Base-by-base conservation (phyloP, 2,888 invertebrate genomes). In the Parascotia fuliginaria region DNA sequence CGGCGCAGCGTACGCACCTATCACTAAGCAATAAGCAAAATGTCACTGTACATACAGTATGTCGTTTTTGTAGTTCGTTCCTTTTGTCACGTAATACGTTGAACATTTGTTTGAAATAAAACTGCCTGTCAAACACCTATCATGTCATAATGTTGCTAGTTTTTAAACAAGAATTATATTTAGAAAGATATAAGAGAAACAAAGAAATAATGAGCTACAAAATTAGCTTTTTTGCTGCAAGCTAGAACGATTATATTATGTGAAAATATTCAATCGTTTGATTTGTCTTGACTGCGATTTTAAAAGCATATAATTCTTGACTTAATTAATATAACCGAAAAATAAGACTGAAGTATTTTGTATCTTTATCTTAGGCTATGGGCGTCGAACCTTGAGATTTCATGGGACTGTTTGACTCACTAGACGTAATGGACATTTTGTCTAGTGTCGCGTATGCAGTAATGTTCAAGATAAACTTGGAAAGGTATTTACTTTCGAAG, bases 81-180 rank as follows among this genome's bases (percentile, higher is more conserved):
- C 7, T 14, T 22, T 37, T 24, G 33, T 33, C 16, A 16, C 33
- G 9, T 33, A 33, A 15, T 16, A 16, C 16, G 33, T 16, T 15
- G 9, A 16, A 33, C 33, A 33, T 33, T 33, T 33, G 33, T 33
- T 33, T 1, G 3, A 16, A 33, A 33, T 33, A 15, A 33, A 33
- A 33, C 15, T 33, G 14, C 33, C 33, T 33, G 33, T 33, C 33
- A 33, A 33, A 33, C 15, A 33, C 5, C 33, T 33, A 33, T 33
- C 33, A 33, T 33, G 33, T 33, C 33, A 16, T 2, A 9, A 33
- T 33, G 14, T 33, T 15, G 3, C 15, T 15, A 15, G 9, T 33
- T 15, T 33, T 33, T 19, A 16, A 33, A 33, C 16, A 32, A 13
- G n/a, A 15, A 15, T 33, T 33, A 1, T 33, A 14, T 33, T n/a